A percentile compares a stretch with the other conserved stretches of the same genome.
Conservation (phyloP, 2,797 vertebrate species). For the Coregonus suidteri region DNA sequence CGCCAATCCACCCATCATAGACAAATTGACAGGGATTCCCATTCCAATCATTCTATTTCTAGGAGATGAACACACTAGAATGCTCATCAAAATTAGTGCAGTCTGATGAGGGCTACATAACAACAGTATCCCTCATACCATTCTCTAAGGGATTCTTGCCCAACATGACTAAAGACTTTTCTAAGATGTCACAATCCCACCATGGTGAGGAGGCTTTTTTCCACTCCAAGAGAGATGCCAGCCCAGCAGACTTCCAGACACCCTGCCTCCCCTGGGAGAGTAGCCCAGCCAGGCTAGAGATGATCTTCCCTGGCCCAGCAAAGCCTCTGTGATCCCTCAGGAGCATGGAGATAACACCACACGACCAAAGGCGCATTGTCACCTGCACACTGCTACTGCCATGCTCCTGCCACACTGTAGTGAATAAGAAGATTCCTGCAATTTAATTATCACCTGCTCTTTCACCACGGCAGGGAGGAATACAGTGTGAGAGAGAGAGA, state of each 20-base stretch:
- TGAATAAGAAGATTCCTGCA: conserved; percentile 74
- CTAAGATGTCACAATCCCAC: background rate
- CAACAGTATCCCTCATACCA: background rate
- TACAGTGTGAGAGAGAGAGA: conserved; percentile 9
- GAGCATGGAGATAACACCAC: conserved; percentile 56
- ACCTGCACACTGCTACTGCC: conserved; percentile 55
- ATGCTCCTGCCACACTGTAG: conserved; percentile 33
- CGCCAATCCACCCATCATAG: background rate
- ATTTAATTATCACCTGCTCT: conserved; percentile 66
- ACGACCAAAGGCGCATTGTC: conserved; percentile 65
- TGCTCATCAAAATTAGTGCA: background rate
- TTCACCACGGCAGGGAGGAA: background rate
- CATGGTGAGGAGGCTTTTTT: background rate
- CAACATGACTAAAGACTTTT: background rate
- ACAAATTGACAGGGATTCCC: background rate
- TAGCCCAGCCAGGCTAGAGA: conserved; percentile 40
- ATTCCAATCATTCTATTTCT: too few relatives aligned
- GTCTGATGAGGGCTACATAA: background rate
- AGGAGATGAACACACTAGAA: background rate
- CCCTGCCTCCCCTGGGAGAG: conserved; percentile 38
- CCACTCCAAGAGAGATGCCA: conserved; percentile 1
- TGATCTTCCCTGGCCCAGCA: conserved; percentile 57
- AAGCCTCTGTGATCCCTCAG: conserved; percentile 56
- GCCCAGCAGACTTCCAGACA: conserved; percentile 35
- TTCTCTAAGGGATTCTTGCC: background rate